Conservation (phyloP, 2,113 vertebrate genomes). For the Riparia riparia region DNA sequence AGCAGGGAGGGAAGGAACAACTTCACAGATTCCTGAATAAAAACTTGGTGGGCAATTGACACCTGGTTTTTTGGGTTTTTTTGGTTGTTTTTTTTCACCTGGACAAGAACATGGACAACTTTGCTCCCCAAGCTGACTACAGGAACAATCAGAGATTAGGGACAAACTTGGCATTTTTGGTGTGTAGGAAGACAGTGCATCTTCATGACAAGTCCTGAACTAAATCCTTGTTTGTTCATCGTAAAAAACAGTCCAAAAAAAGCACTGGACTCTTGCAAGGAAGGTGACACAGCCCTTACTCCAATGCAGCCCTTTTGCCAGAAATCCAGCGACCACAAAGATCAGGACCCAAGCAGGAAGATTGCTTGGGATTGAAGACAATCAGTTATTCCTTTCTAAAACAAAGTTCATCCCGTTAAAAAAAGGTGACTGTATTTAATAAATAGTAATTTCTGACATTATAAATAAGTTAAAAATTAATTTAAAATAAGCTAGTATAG, state of each 20-base stretch:
- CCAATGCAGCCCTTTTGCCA: background rate
- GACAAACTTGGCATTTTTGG: background rate
- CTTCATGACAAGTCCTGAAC: background rate
- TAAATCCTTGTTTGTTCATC: background rate
- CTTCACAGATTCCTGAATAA: background rate
- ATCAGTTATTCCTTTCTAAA: background rate
- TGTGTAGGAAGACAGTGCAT: background rate
- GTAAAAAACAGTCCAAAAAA: background rate
- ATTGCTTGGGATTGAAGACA: background rate
- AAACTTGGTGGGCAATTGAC: background rate
- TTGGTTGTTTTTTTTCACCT: background rate
- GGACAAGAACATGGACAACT: fast-evolving
- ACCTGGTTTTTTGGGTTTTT: background rate
- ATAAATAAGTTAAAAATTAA: constrained; percentile 68
- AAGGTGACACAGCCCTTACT: background rate
- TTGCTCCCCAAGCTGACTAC: background rate
- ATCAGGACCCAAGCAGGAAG: background rate
- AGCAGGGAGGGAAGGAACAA: background rate
- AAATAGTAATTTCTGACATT: constrained; percentile 44
- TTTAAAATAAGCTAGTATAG: constrained; percentile 39
- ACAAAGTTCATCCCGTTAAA: background rate
- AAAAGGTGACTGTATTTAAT: constrained; percentile 14
- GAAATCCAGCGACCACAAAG: background rate
- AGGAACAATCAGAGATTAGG: background rate
- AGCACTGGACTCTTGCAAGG: background rate